Base-by-base conservation (phyloP, 2,888 invertebrate species). In the Resseliella maxima region DNA sequence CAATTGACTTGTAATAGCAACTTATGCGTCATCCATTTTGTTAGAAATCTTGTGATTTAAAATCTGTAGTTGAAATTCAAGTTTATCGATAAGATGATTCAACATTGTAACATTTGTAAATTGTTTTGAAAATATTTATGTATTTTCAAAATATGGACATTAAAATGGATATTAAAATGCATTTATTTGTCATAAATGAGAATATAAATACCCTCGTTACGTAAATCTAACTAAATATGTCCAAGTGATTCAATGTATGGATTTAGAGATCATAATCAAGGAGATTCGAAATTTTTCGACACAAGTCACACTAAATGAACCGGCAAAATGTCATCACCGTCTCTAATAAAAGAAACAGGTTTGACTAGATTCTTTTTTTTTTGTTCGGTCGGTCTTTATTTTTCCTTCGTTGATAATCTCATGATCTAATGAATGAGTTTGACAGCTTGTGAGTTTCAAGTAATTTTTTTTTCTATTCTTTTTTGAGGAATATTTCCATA, bases 301-400 rank as follows among this genome's bases (percentile, higher is more conserved):
- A 72, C 72, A 72, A 15, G 15, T 8, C 31, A 31, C 27, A 31
- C 18, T n/a, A 36, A 83, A 83, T 38, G 83, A 24, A 24, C 83
- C 83, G 83, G 83, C 24, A 83, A 38, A 83, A 83, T 83, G 38
- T 83, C 83, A 83, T 83, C 83, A 83, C 24, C 83, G 38, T n/a
- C 36, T 38, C 83, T 36, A 83, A 83, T 36, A 83, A 83, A 72
- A 83, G 38, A 83, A 83, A 83, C 83, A 8, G 83, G 83, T 83
- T 83, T 83, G 83, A 83, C 83, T 36, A 24, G 83, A 83, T 38
- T 83, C n/a, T 35, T 18, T 36, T 21, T 83, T 38, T 83, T 83
- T 38, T 38, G 2, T 5, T 83, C 24, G 31, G n/a, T 38, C 38
- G 3, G 12, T 83, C 12, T 83, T 83, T 83, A 24, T n/a, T n/a